Base-by-base conservation (phyloP, 2,888 invertebrate species). In the Pogonocherus hispidulus region DNA sequence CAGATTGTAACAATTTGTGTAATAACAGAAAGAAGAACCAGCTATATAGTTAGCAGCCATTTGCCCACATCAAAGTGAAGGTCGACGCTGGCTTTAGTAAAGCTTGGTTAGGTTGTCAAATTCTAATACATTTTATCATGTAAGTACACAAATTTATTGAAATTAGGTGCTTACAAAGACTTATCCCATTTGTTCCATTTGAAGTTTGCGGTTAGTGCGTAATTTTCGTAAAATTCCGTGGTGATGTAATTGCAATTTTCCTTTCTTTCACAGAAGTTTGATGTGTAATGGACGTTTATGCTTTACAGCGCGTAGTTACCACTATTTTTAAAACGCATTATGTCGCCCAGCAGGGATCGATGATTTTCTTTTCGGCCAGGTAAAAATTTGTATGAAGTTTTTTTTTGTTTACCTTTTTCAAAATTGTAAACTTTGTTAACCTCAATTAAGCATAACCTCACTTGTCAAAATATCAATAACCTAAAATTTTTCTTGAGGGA, bases 371-470 rank as follows among this genome's bases (percentile, higher is more conserved):
- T 35, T 22, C 22, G 11, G 20, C 19, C 52, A 65, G 49, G 23
- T 56, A 9, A 35, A 37, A 62, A 52, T 47, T 57, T 8, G 19
- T 8, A 3, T 4, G n/a, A 20, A 18, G 37, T 56, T 59, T 63
- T 63, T 70, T 72, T 79, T 85, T 85, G 85, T 85, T 85, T 85
- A 85, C 84, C 73, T 82, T 82, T 84, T 84, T 83, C 74, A 76
- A 80, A 82, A 80, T 70, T 73, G 79, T 82, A 83, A 83, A 82
- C 80, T 80, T 73, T 75, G 74, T 76, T 85, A 85, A 86, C 85
- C 86, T 86, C 85, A 86, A 84, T 82, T 81, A 80, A 67, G 78
- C 83, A 84, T 86, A 86, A 86, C 86, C 86, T 86, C 84, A 84
- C 82, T 83, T 84, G 86, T 86, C 85, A 86, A 84, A 82, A 75